These are phyloP conservation scores for Xiphias gladius DNA, from an alignment of 2,113 vertebrate species.

Conservation along the genomic window DNA sequence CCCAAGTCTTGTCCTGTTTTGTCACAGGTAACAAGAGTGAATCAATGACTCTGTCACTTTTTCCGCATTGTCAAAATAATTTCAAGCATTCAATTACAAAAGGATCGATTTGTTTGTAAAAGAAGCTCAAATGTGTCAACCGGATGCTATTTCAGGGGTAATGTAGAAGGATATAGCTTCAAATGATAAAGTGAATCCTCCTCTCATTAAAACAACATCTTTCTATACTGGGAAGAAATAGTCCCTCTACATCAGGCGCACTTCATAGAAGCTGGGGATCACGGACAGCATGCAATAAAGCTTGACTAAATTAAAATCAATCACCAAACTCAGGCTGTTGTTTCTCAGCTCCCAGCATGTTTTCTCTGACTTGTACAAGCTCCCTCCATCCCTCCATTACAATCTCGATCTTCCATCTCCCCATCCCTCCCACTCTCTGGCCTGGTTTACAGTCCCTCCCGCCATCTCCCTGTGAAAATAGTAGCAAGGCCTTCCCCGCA, in stretches of 20 bases:
- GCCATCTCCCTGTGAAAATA: conserved; percentile 40
- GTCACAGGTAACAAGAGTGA: conserved; percentile 44
- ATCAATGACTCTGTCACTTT: neutral
- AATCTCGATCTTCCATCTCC: conserved; percentile 21
- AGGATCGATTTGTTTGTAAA: conserved; percentile 60
- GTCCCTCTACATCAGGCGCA: conserved; percentile 8
- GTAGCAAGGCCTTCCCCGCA: conserved; percentile 23
- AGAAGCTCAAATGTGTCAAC: conserved; percentile 32
- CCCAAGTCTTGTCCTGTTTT: conserved; percentile 22
- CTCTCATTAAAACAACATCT: conserved; percentile 27
- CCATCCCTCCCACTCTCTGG: conserved; percentile 40
- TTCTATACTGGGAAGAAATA: conserved; percentile 2
- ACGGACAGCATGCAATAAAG: conserved; percentile 36
- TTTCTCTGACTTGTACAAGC: neutral
- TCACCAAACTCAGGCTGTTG: conserved; percentile 25
- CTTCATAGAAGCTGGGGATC: conserved; percentile 39
- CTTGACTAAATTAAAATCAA: conserved; percentile 59
- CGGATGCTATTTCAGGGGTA: conserved; percentile 40
- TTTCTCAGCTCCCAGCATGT: conserved; percentile 12
- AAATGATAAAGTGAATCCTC: conserved; percentile 45
- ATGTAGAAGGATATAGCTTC: conserved; percentile 49
- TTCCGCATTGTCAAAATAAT: conserved; percentile 38
- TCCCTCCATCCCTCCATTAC: conserved; percentile 19
- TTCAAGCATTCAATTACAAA: conserved; percentile 52
- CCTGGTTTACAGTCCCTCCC: conserved; percentile 25